phyloP scores from a whole-genome alignment of 2,797 vertebrate genomes.

The Myotis myotis region DNA sequence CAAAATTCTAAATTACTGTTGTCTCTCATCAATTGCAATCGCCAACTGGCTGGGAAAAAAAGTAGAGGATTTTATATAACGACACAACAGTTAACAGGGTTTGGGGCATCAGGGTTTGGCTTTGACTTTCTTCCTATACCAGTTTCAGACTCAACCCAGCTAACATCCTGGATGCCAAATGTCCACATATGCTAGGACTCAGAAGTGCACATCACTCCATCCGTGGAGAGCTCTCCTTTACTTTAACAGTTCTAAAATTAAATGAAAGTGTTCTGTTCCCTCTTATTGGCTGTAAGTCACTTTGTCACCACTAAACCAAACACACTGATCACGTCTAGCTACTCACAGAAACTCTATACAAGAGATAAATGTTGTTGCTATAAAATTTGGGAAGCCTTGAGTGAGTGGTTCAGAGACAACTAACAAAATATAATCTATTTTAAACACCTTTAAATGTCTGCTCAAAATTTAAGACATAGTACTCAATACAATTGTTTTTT shows the following conservation, averaged over 20 bases:
- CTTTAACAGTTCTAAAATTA: background rate
- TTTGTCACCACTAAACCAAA: background rate
- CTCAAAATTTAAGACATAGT: background rate
- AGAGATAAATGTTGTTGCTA: background rate
- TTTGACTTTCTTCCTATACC: background rate
- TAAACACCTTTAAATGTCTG: background rate
- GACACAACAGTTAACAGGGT: background rate
- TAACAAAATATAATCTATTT: background rate
- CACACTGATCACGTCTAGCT: background rate
- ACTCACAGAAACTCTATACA: background rate
- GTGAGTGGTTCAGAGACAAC: background rate
- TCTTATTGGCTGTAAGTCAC: background rate
- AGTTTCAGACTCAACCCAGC: background rate
- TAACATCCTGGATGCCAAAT: too few relatives aligned
- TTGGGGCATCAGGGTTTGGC: background rate
- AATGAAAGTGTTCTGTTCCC: background rate
- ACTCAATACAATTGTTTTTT: background rate
- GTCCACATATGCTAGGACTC: background rate
- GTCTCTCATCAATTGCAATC: background rate
- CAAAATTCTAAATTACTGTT: background rate
- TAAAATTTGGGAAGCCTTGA: background rate
- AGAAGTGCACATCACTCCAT: background rate
- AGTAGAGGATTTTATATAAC: background rate
- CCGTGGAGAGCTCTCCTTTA: background rate
- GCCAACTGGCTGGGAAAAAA: background rate